Evolutionary conservation across 2,797 vertebrate genomes (phyloP), one percentile per base, ranked within the genome.

Genomic region (Tokudaia tokunoshimensis): DNA sequence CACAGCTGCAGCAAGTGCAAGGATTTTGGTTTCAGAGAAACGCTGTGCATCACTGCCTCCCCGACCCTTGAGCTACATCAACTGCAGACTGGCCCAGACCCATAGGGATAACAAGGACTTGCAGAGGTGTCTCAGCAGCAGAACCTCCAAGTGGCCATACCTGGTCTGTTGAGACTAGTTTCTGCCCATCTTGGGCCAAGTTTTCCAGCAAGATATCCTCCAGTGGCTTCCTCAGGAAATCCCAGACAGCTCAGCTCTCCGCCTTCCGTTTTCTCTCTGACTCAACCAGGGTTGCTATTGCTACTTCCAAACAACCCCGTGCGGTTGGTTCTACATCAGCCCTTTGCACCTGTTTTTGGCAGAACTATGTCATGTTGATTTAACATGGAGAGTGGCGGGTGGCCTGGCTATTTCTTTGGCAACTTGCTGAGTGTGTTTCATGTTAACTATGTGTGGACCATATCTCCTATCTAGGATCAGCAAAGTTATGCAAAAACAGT

Each of bases 401-500:
- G 24, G 75, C 22, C 92, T 65, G 47, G 13, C 11, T 63, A 29
- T 24, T 41, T 47, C 84, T 81, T 81, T 7, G 4, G 3, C 44
- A 59, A 94, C 26, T 57, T 67, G 31, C 8, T n/a, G 81, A 44
- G 20, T 70, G 81, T 6, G 14, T 61, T 34, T 85, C 44, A n/a
- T 59, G 31, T 50, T 50, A 80, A 37, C 81, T 26, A 8, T 67
- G 34, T 79, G 44, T 8, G 61, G 89, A 78, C 20, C 29, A 14
- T 37, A n/a, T 82, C 81, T 37, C 44, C 8, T 24, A 52, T 67
- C 8, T 78, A 31, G 26, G 41, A 74, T 80, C 67, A 63, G 57
- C 26, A 31, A 91, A 96, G 82, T 86, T n/a, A 70, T 78, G 29
- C 26, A 31, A 67, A 72, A 93, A 34, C 19, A 83, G n/a, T 24